A percentile compares a stretch with the other conserved stretches of the same genome.
Evolutionary conservation across 2,113 vertebrate genomes (phyloP).

Genomic region (Trogon surrucura): DNA sequence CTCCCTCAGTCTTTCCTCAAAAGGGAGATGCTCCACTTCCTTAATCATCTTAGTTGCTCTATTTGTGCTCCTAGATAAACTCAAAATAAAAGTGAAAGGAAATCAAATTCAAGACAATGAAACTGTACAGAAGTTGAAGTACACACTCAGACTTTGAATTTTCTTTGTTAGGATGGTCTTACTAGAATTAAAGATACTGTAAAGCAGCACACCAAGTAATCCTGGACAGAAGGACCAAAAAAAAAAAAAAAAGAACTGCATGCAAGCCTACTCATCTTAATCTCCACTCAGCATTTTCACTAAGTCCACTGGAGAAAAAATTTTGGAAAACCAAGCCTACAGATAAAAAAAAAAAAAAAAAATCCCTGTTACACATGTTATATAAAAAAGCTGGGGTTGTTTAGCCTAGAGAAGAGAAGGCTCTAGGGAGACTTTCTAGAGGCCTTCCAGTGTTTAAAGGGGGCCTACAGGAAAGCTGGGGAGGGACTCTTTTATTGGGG

Average conservation of each 20-base stretch:
- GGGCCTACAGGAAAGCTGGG: too few species aligned
- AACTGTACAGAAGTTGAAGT: background rate
- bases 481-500: too few species aligned
- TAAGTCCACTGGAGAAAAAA: background rate
- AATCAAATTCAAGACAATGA: background rate
- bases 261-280: background rate
- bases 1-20: too few species aligned
- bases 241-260: background rate
- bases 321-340: background rate
- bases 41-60: too few species aligned
- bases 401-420: too few species aligned
- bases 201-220: background rate
- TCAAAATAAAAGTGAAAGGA: background rate
- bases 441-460: too few species aligned
- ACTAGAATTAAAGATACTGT: background rate
- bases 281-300: background rate
- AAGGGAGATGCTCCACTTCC: too few species aligned
- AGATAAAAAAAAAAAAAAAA: background rate
- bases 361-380: too few species aligned
- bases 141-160: background rate
- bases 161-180: background rate
- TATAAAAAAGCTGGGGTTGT: too few species aligned
- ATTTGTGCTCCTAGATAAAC: background rate
- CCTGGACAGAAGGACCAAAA: background rate
- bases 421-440: too few species aligned